Conservation (phyloP, 2,797 vertebrate species). For the Anabacerthia variegaticeps region DNA sequence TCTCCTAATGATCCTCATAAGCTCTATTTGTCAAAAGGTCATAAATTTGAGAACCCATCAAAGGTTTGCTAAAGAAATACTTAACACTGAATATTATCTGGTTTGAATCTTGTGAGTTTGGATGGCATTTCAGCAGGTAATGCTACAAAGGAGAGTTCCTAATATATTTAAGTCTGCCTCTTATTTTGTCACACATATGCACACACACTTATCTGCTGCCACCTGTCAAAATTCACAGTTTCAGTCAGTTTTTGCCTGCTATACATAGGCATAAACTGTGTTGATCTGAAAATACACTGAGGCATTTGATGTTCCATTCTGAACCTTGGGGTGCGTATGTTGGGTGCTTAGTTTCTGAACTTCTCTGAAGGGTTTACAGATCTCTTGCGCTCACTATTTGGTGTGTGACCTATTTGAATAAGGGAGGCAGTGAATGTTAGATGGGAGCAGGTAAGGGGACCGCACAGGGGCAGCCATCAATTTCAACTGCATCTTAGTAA, state of each 20-base stretch:
- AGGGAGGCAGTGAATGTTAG: background rate
- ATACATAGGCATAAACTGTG: background rate
- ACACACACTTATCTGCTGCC: background rate
- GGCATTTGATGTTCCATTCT: background rate
- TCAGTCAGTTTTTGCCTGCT: background rate
- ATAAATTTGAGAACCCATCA: background rate
- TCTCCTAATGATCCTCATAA: background rate
- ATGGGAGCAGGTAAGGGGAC: background rate
- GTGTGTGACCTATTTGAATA: background rate
- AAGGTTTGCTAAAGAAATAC: background rate
- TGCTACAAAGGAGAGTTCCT: background rate
- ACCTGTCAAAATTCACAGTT: background rate
- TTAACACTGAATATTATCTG: background rate
- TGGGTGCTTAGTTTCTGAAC: background rate
- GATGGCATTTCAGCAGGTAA: background rate
- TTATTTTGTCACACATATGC: background rate
- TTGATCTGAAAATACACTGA: background rate
- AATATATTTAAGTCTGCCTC: background rate
- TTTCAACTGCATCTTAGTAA: background rate
- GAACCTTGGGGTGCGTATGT: background rate
- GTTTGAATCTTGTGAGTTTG: background rate
- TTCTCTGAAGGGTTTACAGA: background rate
- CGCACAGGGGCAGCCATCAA: background rate
- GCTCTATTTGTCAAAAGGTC: background rate
- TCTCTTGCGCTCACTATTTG: background rate